Conservation (phyloP, 2,888 invertebrate genomes). For the Cybosia mesomella region DNA sequence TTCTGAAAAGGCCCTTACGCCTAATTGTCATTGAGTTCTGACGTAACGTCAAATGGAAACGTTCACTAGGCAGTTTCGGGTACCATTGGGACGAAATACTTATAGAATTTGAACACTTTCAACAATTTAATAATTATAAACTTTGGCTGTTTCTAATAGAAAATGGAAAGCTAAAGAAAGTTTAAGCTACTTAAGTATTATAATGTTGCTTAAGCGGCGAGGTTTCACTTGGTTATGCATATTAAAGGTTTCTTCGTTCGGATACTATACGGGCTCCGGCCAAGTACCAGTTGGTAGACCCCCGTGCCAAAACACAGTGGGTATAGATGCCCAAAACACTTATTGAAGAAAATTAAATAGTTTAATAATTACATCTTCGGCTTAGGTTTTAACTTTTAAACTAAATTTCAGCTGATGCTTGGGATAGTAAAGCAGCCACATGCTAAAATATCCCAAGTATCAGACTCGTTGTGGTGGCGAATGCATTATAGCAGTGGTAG, state of each 20-base stretch:
- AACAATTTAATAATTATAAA: neutral
- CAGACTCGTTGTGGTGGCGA: too few relatives aligned
- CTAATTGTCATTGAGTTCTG: neutral
- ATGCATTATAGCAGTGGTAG: too few relatives aligned
- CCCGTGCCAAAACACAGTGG: too few relatives aligned
- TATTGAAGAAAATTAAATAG: too few relatives aligned
- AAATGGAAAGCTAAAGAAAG: neutral
- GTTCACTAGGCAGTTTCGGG: conserved; percentile 5
- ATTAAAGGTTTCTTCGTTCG: neutral
- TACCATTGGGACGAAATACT: neutral
- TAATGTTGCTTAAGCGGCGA: neutral
- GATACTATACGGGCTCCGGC: too few relatives aligned
- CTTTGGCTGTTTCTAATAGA: conserved; percentile 4
- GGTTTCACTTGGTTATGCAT: neutral
- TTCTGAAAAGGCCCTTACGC: neutral
- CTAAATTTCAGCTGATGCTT: too few relatives aligned
- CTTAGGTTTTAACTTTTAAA: too few relatives aligned
- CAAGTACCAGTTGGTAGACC: too few relatives aligned
- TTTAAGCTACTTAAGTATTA: neutral
- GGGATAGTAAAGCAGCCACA: too few relatives aligned
- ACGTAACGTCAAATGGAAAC: conserved; percentile 10
- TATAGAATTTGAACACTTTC: neutral
- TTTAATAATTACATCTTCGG: too few relatives aligned
- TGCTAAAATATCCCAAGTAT: too few relatives aligned
- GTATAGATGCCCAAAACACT: too few relatives aligned